Base-by-base conservation (phyloP, 2,888 invertebrate species). In the Microctonus aethiopoides region DNA sequence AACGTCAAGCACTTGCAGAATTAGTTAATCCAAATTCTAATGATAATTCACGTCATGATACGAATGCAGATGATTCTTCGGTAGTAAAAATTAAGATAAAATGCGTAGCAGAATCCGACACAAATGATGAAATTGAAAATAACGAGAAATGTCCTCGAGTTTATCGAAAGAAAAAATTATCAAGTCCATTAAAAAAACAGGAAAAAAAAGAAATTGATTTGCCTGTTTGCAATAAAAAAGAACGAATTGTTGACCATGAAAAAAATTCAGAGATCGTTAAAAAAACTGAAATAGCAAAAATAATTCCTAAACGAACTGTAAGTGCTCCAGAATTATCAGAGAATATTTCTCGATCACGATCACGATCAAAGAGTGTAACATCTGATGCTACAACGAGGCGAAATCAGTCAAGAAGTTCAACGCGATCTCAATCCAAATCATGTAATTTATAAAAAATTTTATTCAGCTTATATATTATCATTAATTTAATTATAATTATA, bases 21-120 rank as follows among this genome's bases (percentile, higher is more conserved):
- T 70, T 67, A 1, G 16, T 66, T 29, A 46, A 70, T 56, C 61
- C 51, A 13, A 59, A 59, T 11, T n/a, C 41, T 0, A 66, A 59
- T 0, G 56, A 68, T 0, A 64, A 66, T 20, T 67, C 72, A 7
- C 54, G 67, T 0, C 32, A 56, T 0, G 67, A 57, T 13, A 29
- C 22, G 3, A 3, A 36, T 41, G 36, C 39, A 61, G 13, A 73
- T 9, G 76, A 79, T 16, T 73, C 74, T 29, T 76, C 84, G 7
- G 46, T 80, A 20, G 72, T 84, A 24, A 79, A 80, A 72, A 78
- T 83, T 3, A 79, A 76, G 67, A 77, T 83, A 3, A 78, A 71
- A 57, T 78, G 78, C 61, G 51, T 77, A 5, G 71, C 79, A 11
- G 78, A 72, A 70, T 72, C 75, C 0, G 77, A 78, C 32, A 75